Percentiles rank a stretch among this genome's conserved stretches.
These are phyloP conservation scores for Chamaea fasciata DNA, from an alignment of 2,113 vertebrate genomes.

Conservation along the genomic window DNA sequence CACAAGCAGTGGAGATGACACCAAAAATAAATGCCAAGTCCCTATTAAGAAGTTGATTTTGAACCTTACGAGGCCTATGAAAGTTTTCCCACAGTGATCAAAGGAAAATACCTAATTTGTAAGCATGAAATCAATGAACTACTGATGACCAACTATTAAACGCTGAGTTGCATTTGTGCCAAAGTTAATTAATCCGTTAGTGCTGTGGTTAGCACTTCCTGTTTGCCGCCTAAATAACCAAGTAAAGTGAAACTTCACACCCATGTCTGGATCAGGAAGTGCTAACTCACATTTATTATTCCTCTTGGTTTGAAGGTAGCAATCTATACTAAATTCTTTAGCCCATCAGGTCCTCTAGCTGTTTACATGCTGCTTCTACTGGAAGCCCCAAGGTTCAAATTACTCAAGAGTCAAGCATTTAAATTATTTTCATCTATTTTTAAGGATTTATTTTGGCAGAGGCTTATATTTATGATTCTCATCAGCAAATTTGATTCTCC, in stretches of 20 bases:
- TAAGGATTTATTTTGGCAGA: neutral
- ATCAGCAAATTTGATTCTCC: neutral
- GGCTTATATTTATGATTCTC: neutral
- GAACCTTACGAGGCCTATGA: neutral
- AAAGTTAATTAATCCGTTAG: constrained; percentile 12
- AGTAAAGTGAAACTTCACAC: constrained; percentile 43
- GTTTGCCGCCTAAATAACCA: constrained; percentile 9
- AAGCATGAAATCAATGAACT: neutral
- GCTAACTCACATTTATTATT: neutral
- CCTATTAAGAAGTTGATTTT: neutral
- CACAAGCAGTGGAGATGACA: neutral
- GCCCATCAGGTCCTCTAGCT: neutral
- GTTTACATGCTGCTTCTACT: neutral
- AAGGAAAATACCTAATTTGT: neutral
- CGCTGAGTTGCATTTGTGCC: neutral
- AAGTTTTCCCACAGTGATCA: neutral
- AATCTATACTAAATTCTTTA: neutral
- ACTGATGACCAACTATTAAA: neutral
- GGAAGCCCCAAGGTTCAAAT: neutral
- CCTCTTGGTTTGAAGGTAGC: neutral
- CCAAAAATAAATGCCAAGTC: neutral
- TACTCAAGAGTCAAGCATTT: neutral
- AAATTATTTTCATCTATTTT: neutral
- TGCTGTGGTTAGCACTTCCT: constrained; percentile 28
- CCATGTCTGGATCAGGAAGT: neutral